A percentile compares a stretch with the other conserved stretches of the same genome.
phyloP scores from a whole-genome alignment of 64 coral and sea anemone genomes.

The Cladopsammia gracilis region DNA sequence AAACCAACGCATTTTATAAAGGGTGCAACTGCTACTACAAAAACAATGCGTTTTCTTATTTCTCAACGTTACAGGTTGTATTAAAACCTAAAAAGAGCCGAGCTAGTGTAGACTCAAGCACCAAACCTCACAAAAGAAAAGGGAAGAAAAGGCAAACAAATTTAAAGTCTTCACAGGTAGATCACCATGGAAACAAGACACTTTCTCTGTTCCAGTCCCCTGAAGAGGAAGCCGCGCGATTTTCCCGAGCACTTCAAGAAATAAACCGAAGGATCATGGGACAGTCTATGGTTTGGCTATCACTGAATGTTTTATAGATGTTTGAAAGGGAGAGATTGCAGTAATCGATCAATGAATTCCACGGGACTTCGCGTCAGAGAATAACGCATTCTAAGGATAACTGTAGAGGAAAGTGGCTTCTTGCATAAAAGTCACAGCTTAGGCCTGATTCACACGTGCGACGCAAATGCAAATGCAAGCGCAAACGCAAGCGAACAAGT shows the following conservation, averaged over 20 bases:
- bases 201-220: conserved; percentile 27
- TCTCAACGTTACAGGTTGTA: not conserved
- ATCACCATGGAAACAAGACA: not conserved
- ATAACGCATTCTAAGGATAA: too few species aligned
- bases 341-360: not conserved
- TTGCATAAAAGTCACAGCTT: too few species aligned
- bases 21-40: too few species aligned
- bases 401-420: too few species aligned
- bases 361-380: too few species aligned
- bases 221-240: conserved; percentile 1
- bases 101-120: not conserved
- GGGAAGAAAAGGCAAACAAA: not conserved
- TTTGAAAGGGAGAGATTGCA: not conserved
- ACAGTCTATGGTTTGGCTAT: conserved; percentile 24
- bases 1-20: too few species aligned
- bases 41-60: too few species aligned
- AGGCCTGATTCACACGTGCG: too few species aligned
- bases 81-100: not conserved
- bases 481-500: too few species aligned
- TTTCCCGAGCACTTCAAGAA: conserved; percentile 25
- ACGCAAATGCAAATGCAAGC: too few species aligned
- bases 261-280: conserved; percentile 13
- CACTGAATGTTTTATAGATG: not conserved
- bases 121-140: not conserved
- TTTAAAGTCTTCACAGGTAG: not conserved